Conservation (phyloP, 2,797 vertebrate genomes). For the Syngnathus rostellatus region DNA sequence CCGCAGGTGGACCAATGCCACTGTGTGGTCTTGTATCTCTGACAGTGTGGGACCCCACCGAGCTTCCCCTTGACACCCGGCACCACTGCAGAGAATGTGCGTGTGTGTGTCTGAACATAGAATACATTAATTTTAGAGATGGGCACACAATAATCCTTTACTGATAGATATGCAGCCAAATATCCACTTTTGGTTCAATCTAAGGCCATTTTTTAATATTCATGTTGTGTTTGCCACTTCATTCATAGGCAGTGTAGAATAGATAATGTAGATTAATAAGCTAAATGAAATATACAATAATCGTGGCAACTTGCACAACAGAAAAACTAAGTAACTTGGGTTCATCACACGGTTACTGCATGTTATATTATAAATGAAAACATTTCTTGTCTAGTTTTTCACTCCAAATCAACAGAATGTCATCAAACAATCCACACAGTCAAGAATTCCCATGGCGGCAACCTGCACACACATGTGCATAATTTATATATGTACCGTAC, state of each 20-base stretch:
- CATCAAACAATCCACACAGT: not conserved
- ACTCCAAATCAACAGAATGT: not conserved
- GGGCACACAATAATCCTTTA: not conserved
- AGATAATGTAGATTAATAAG: slow-evolving; percentile 45
- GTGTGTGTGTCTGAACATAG: slow-evolving; percentile 12
- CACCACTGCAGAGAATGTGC: slow-evolving; percentile 1
- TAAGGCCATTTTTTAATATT: slow-evolving; percentile 66
- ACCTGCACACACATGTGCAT: not conserved
- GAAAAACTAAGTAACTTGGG: not conserved
- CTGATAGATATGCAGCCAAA: slow-evolving; percentile 10
- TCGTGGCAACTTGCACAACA: slow-evolving; percentile 13
- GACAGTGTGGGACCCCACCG: slow-evolving; percentile 51
- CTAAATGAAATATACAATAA: slow-evolving; percentile 57
- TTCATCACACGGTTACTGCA: not conserved
- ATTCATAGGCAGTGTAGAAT: slow-evolving; percentile 56
- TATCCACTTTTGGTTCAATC: slow-evolving; percentile 51
- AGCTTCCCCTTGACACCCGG: slow-evolving; percentile 35
- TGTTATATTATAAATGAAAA: not conserved
- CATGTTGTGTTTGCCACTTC: slow-evolving; percentile 58
- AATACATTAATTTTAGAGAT: not conserved
- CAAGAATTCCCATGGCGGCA: not conserved
- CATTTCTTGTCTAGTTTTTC: not conserved
- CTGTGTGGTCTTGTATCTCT: slow-evolving; percentile 50
- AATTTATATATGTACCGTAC: not conserved
- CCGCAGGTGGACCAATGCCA: slow-evolving; percentile 58